A percentile compares a stretch with the other conserved stretches of the same genome.
Evolutionary conservation across 1,140 invertebrate genomes (phyloP).

Genomic region (Hylaeus volcanicus): DNA sequence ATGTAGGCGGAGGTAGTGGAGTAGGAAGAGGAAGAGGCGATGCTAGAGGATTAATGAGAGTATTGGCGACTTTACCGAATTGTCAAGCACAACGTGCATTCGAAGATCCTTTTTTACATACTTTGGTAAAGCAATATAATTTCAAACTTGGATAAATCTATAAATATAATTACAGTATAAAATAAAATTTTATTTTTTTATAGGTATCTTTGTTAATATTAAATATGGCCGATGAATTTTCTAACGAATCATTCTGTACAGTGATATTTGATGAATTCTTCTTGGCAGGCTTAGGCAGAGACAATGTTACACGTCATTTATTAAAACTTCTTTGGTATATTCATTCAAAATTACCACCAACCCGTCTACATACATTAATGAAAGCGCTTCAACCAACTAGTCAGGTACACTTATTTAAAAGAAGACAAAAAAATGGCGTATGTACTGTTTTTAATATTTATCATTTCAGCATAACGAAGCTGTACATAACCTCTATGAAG

Average conservation of each 20-base stretch:
- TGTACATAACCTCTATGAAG: slow-evolving; percentile 89
- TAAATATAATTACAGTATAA: background rate
- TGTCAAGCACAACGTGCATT: slow-evolving; percentile 95
- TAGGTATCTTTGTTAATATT: slow-evolving; percentile 90
- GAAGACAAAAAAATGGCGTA: slow-evolving; percentile 6
- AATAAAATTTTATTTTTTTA: slow-evolving; percentile 33
- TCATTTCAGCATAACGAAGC: slow-evolving; percentile 89
- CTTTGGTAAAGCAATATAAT: slow-evolving; percentile 82
- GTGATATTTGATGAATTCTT: slow-evolving; percentile 98
- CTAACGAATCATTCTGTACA: slow-evolving; percentile 96
- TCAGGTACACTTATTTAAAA: slow-evolving; percentile 73
- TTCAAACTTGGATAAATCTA: background rate
- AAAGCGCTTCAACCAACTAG: slow-evolving; percentile 92
- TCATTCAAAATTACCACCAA: slow-evolving; percentile 90
- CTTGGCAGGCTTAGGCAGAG: slow-evolving; percentile 91
- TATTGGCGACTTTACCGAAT: slow-evolving; percentile 92
- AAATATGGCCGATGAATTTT: slow-evolving; percentile 94
- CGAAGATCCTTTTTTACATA: slow-evolving; percentile 97
- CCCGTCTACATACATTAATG: slow-evolving; percentile 89
- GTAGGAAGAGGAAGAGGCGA: slow-evolving; percentile 89
- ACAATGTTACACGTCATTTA: slow-evolving; percentile 96
- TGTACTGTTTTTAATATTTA: slow-evolving; percentile 27
- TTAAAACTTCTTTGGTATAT: slow-evolving; percentile 96
- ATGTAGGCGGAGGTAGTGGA: slow-evolving; percentile 89
- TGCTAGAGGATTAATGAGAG: slow-evolving; percentile 91